phyloP scores from a whole-genome alignment of 2,113 vertebrate genomes.

The Strix aluco region DNA sequence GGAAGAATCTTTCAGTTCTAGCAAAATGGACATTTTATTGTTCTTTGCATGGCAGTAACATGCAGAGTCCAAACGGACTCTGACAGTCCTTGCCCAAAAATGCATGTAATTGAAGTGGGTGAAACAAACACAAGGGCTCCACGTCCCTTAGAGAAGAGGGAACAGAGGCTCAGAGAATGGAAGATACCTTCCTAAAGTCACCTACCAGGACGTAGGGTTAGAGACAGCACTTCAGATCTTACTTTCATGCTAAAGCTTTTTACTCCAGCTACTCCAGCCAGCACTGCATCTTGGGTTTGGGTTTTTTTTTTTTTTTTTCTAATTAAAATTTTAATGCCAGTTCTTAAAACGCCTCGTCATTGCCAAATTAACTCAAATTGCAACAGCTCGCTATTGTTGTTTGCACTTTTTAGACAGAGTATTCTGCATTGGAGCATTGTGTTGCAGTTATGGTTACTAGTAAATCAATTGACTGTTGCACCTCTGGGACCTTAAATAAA shows the following conservation, averaged over 20 bases:
- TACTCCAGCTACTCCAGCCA: not conserved
- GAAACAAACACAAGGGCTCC: not conserved
- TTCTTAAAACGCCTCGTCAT: not conserved
- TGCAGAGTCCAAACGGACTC: not conserved
- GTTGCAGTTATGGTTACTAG: not conserved
- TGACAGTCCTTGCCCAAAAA: not conserved
- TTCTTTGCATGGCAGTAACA: not conserved
- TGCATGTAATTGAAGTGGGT: not conserved
- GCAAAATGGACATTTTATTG: not conserved
- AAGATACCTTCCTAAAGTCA: not conserved
- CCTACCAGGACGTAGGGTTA: not conserved
- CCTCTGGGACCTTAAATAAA: not conserved
- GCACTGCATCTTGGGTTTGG: not conserved
- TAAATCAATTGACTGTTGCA: not conserved
- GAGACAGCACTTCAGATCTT: not conserved
- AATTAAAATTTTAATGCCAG: not conserved
- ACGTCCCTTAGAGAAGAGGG: not conserved
- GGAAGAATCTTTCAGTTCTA: not conserved
- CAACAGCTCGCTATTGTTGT: not conserved
- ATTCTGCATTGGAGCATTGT: not conserved
- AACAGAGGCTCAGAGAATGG: not conserved
- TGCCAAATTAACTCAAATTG: not conserved
- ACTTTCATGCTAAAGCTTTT: not conserved
- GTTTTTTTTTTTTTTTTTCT: accelerated
- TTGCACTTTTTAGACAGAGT: not conserved